phyloP scores from a whole-genome alignment of 2,888 invertebrate genomes.

The Polietes domitor region DNA sequence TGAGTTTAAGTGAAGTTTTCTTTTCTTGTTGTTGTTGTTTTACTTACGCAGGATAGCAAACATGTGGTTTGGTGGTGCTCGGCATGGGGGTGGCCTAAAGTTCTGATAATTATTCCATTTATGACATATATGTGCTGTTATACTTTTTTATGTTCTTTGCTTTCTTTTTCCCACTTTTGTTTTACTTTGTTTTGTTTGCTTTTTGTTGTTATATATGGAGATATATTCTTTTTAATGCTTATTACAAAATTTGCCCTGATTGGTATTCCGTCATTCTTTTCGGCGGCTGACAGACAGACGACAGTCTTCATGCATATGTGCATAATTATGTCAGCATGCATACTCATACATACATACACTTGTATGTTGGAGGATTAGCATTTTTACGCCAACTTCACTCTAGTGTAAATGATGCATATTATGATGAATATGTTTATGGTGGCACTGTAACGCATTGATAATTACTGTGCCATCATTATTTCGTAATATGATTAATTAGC shows the following conservation, averaged over 20 bases:
- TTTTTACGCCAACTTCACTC: not conserved
- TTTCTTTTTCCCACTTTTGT: not conserved
- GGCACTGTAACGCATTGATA: not conserved
- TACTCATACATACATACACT: too few species aligned
- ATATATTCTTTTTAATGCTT: constrained; percentile 9
- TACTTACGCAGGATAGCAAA: not conserved
- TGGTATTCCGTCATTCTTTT: not conserved
- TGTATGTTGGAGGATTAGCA: not conserved
- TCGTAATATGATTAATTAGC: not conserved
- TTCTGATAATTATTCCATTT: not conserved
- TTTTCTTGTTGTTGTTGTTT: not conserved
- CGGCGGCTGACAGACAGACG: not conserved
- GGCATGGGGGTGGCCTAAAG: not conserved
- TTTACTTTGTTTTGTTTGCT: too few species aligned
- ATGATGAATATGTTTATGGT: not conserved
- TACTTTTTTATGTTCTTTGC: not conserved
- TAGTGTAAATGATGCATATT: not conserved
- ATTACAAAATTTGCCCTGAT: not conserved
- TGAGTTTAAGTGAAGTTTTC: not conserved
- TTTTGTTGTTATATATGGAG: not conserved
- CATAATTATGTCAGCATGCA: not conserved
- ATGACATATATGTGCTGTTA: not conserved
- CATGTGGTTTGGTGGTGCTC: not conserved
- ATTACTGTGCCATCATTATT: not conserved
- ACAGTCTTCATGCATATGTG: not conserved